A percentile compares a stretch with the other conserved stretches of the same genome.
Evolutionary conservation across 2,888 invertebrate genomes (phyloP).

Genomic region (Idaea aversata): DNA sequence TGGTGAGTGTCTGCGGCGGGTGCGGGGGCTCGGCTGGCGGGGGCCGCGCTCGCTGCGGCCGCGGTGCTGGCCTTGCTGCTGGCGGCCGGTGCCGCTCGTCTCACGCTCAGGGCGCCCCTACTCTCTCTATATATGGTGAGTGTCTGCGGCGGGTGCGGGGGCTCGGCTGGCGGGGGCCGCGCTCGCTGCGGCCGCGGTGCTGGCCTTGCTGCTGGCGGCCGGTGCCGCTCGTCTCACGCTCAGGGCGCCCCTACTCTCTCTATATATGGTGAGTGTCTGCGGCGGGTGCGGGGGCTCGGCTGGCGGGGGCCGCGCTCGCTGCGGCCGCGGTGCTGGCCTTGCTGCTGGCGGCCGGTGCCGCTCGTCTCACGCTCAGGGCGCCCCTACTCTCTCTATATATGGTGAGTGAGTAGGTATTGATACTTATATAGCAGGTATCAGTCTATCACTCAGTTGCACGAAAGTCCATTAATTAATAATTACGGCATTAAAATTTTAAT

Average conservation of each 20-base stretch:
- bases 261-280: slow-evolving; percentile 40
- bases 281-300: too few species aligned
- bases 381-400: slow-evolving; percentile 43
- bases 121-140: slow-evolving; percentile 44
- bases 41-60: slow-evolving; percentile 31
- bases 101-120: slow-evolving; percentile 43
- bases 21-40: slow-evolving; percentile 17
- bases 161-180: slow-evolving; percentile 30
- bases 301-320: slow-evolving; percentile 30
- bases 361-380: slow-evolving; percentile 38
- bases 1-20: slow-evolving; percentile 34
- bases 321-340: slow-evolving; percentile 32
- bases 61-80: slow-evolving; percentile 34
- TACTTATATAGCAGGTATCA: too few species aligned
- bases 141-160: slow-evolving; percentile 9
- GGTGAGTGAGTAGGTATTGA: slow-evolving; percentile 30
- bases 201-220: slow-evolving; percentile 37
- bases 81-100: slow-evolving; percentile 34
- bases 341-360: slow-evolving; percentile 36
- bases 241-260: slow-evolving; percentile 41
- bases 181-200: slow-evolving; percentile 29
- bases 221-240: slow-evolving; percentile 36
- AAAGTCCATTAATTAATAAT: too few species aligned
- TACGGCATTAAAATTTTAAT: too few species aligned
- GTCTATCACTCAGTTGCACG: too few species aligned